Base-by-base conservation (phyloP, 1,140 invertebrate genomes). In the Drosophila littoralis region DNA sequence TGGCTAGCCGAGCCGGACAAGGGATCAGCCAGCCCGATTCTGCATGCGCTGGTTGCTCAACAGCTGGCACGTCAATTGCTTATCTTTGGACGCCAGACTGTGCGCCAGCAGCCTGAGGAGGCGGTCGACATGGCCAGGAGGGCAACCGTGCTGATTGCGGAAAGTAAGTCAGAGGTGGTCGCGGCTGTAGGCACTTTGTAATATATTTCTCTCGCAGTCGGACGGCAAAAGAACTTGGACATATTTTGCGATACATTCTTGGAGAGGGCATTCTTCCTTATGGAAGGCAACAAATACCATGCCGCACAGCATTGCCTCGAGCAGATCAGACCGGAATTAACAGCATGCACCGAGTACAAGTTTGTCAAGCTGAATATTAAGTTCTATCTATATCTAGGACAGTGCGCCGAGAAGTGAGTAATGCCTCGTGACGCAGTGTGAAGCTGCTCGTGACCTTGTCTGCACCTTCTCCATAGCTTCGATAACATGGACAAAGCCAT, bases 321-420 rank as follows among this genome's bases (percentile, higher is more conserved):
- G 33, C 90, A 85, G 68, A 84, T 91, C 9, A 57, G 72, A 0
- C 51, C 86, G 7, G 51, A 75, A 6, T 61, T 91, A 32, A 40
- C 81, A 35, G 79, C 79, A 7, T 72, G 73, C 46, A 80, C 66
- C 0, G 78, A 91, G 9, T 84, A 77, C 32, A 78, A 42, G 0
- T 90, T 91, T 15, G 72, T 90, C 7, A 77, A 89, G 59, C 42
- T 91, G 0, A 85, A 85, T 28, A 85, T 90, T n/a, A 89, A 89
- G 48, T 85, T 72, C 48, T 71, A 90, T 58, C n/a, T 70, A 6
- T 70, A 77, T n/a, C 42, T 75, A 22, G 81, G 89, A 4, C 69
- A 89, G 35, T 91, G 81, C 17, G 72, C 70, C 0, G 85, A 88
- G 10, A 65, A 75, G 82, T 79, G 46, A 74, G 70, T 71, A n/a